These are phyloP conservation scores for Epsilonema sp. DNA, from an alignment of 2,888 invertebrate genomes.

Conservation along the genomic window DNA sequence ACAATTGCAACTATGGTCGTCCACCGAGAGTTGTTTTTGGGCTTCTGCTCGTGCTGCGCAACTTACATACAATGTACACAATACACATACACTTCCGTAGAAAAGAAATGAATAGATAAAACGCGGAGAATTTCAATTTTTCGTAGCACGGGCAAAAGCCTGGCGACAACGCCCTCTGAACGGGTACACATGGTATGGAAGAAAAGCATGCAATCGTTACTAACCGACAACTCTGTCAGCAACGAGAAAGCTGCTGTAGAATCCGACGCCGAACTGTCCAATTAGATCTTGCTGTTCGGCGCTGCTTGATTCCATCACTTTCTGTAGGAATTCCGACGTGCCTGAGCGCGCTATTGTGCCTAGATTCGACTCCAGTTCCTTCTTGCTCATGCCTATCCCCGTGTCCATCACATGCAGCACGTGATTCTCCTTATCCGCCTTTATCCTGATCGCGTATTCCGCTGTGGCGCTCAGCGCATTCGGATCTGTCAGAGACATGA, in stretches of 20 bases:
- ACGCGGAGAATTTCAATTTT: no score
- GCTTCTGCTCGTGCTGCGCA: no score
- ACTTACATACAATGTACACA: no score
- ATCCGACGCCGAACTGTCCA: constrained; percentile 91
- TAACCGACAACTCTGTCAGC: constrained; percentile 65
- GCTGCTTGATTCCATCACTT: constrained; percentile 18
- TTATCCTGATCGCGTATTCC: constrained; percentile 71
- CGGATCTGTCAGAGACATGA: constrained; percentile 70
- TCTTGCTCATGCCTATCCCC: constrained; percentile 89
- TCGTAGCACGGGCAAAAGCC: no score
- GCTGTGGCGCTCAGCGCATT: constrained; percentile 52
- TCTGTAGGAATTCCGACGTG: constrained; percentile 26
- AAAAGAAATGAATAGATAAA: no score
- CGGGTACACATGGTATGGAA: no score
- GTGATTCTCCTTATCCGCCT: constrained; percentile 48
- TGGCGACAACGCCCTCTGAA: no score
- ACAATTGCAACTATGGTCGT: no score
- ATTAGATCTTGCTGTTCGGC: constrained; percentile 54
- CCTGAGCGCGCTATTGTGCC: constrained; percentile 65
- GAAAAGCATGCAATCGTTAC: not conserved
- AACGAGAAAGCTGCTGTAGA: constrained; percentile 91
- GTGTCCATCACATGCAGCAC: constrained; percentile 82
- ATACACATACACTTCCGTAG: no score
- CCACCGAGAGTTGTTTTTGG: no score
- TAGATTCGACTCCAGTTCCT: constrained; percentile 77